These are phyloP conservation scores for Mycetomoellerius zeteki DNA, from an alignment of 1,140 invertebrate species.

Conservation along the genomic window DNA sequence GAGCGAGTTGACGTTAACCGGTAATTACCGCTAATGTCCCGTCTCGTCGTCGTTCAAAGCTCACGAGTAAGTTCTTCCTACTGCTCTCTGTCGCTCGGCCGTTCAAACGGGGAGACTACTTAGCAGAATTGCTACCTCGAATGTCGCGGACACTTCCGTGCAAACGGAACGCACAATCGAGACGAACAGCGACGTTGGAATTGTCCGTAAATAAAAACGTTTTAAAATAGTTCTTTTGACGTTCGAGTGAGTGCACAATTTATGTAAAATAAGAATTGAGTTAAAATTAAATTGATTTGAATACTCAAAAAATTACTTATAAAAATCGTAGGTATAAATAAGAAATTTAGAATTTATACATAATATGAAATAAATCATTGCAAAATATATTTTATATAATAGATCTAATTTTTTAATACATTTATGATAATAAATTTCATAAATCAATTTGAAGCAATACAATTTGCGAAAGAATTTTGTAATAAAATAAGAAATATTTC, in stretches of 20 bases:
- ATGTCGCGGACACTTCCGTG: constrained; percentile 63
- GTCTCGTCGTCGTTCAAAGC: constrained; percentile 71
- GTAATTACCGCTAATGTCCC: constrained; percentile 75
- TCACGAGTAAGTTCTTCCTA: constrained; percentile 63
- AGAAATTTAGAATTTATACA: neutral
- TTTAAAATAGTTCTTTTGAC: constrained; percentile 38
- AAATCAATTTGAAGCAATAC: neutral
- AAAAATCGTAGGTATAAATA: neutral
- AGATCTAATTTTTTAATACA: constrained; percentile 2
- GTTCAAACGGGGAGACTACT: constrained; percentile 67
- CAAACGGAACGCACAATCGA: constrained; percentile 24
- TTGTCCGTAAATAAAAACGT: constrained; percentile 44
- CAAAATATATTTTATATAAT: neutral
- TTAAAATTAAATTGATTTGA: constrained; percentile 24
- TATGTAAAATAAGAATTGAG: neutral
- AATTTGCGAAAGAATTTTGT: neutral
- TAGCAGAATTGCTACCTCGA: constrained; percentile 72
- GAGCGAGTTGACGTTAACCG: constrained; percentile 64
- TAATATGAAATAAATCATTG: neutral
- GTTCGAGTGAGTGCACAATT: neutral
- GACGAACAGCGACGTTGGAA: constrained; percentile 25
- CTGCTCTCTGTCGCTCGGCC: constrained; percentile 45
- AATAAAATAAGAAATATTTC: neutral
- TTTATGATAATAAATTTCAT: neutral
- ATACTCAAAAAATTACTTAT: constrained; percentile 10